Conservation (phyloP, 2,888 invertebrate genomes). For the Phortica okadai region DNA sequence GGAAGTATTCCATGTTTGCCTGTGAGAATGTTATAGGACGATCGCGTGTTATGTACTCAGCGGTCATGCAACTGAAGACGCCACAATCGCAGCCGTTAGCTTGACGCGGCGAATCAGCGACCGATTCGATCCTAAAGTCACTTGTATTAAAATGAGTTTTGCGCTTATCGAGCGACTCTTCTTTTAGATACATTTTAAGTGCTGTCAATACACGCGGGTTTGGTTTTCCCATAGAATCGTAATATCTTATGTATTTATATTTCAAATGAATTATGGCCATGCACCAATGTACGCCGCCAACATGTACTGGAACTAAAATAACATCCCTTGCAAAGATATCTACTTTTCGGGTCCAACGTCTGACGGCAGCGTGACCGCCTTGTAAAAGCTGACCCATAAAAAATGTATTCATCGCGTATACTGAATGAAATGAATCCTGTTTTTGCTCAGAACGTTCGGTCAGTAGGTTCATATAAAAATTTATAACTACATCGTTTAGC, state of each 20-base stretch:
- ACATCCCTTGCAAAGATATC: conserved; percentile 89
- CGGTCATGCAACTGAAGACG: conserved; percentile 97
- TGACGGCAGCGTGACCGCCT: conserved; percentile 87
- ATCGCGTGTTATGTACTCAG: conserved; percentile 90
- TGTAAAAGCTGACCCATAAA: conserved; percentile 91
- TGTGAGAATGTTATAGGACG: conserved; percentile 90
- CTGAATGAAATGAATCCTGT: conserved; percentile 80
- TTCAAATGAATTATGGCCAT: conserved; percentile 91
- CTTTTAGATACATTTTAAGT: conserved; percentile 86
- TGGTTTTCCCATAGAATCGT: conserved; percentile 93
- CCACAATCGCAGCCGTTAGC: conserved; percentile 99
- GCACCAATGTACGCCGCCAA: conserved; percentile 97
- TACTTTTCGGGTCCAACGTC: conserved; percentile 94
- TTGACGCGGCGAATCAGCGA: conserved; percentile 92
- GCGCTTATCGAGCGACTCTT: conserved; percentile 93
- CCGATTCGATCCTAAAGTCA: conserved; percentile 83
- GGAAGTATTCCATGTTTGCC: conserved; percentile 94
- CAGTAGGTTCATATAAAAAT: conserved; percentile 96
- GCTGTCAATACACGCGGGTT: conserved; percentile 86
- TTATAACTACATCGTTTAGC: conserved; percentile 97
- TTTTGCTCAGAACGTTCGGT: conserved; percentile 84
- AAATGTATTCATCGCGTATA: conserved; percentile 96
- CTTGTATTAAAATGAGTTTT: conserved; percentile 83
- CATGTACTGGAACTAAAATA: conserved; percentile 94
- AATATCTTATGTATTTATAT: conserved; percentile 85